These are phyloP conservation scores for Dendrolimus punctatus DNA, from an alignment of 1,140 invertebrate genomes.

Conservation along the genomic window DNA sequence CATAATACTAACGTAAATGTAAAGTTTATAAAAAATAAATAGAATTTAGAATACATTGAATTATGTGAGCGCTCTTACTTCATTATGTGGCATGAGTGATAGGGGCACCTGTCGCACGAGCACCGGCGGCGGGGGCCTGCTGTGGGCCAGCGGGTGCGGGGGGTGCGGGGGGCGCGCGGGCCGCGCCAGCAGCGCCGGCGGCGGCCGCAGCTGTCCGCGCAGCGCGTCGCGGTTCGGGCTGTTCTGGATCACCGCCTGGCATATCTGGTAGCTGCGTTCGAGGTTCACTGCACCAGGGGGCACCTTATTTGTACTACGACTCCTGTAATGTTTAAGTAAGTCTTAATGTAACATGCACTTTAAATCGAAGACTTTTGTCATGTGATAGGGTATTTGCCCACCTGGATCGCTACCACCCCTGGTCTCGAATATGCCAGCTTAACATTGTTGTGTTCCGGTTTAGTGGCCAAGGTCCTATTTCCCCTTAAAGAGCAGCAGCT, in stretches of 20 bases:
- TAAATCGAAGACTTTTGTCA: background rate
- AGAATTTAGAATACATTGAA: too few relatives aligned
- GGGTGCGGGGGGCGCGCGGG: constrained; percentile 39
- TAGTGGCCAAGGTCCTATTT: too few relatives aligned
- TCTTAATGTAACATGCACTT: constrained; percentile 2
- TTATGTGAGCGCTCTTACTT: constrained; percentile 23
- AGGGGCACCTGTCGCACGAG: constrained; percentile 75
- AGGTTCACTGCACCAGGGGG: constrained; percentile 92
- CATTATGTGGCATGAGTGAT: constrained; percentile 71
- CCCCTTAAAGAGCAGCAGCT: too few relatives aligned
- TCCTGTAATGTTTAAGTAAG: constrained; percentile 32
- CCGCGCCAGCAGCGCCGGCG: constrained; percentile 79
- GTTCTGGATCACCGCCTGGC: constrained; percentile 94
- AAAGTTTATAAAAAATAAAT: too few relatives aligned
- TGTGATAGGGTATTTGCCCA: too few relatives aligned
- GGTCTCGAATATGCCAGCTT: too few relatives aligned
- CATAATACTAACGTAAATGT: too few relatives aligned
- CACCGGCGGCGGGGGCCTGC: constrained; percentile 39
- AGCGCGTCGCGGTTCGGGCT: constrained; percentile 90
- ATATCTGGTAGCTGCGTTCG: constrained; percentile 95
- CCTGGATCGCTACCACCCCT: too few relatives aligned
- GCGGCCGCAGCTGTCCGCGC: constrained; percentile 87
- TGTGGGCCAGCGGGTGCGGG: constrained; percentile 6
- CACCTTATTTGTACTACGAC: constrained; percentile 75
- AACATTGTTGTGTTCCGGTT: too few relatives aligned